Conservation (phyloP, 2,797 vertebrate species). For the Gambusia yucatana region DNA sequence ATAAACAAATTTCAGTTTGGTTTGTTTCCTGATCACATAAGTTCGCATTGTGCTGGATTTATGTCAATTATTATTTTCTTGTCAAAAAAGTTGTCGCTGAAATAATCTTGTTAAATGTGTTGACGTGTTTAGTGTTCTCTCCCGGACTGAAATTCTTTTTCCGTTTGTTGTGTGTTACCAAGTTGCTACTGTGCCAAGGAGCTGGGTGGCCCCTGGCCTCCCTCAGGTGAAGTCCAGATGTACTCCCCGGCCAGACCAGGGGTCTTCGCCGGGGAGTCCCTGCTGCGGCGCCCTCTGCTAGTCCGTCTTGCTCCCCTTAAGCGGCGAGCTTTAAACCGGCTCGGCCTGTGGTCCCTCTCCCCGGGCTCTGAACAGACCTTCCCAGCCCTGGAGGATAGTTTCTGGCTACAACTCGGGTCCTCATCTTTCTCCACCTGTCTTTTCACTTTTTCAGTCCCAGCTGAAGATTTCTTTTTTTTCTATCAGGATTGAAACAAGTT, state of each 20-base stretch:
- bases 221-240: slow-evolving; percentile 79
- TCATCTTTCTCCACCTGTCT: slow-evolving; percentile 20
- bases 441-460: slow-evolving; percentile 14
- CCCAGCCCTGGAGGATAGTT: slow-evolving; percentile 55
- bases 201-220: slow-evolving; percentile 70
- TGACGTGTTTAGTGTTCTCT: not conserved
- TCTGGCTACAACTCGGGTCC: slow-evolving; percentile 45
- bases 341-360: slow-evolving; percentile 64
- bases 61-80: not conserved
- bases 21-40: not conserved
- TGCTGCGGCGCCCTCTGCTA: slow-evolving; percentile 67
- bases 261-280: slow-evolving; percentile 66
- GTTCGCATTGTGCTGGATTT: not conserved
- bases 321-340: slow-evolving; percentile 67
- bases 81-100: not conserved
- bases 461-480: slow-evolving; percentile 32
- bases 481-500: slow-evolving; percentile 47
- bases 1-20: slow-evolving; percentile 2
- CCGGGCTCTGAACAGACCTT: slow-evolving; percentile 36
- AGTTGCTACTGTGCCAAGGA: slow-evolving; percentile 45
- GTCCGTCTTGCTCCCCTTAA: slow-evolving; percentile 63
- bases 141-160: slow-evolving; percentile 13
- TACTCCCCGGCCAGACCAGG: slow-evolving; percentile 30
- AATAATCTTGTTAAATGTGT: not conserved
- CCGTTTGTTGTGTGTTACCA: slow-evolving; percentile 35